Evolutionary conservation across 2,888 invertebrate genomes (phyloP), one percentile per base, ranked within the genome.

Genomic region (Caenorhabditis sinica): DNA sequence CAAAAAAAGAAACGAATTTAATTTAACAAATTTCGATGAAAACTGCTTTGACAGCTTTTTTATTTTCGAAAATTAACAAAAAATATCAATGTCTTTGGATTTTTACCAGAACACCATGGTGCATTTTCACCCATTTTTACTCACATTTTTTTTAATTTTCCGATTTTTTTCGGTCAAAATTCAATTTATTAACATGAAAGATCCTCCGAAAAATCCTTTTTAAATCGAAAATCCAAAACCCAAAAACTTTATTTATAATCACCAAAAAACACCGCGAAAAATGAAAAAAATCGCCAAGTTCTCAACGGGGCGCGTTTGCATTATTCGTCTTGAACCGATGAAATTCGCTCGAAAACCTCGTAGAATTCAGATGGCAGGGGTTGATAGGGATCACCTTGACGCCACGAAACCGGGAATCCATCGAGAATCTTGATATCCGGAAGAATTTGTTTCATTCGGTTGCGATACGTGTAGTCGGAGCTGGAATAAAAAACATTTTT

Each of bases 371-470:
- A 49, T 1, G 85, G 80, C 17, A 87, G 61, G 20, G 66, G 56
- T 60, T 87, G 87, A 43, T 72, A 87, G 0, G 87, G 83, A 60
- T 87, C 87, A 25, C 87, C 87, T 33, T 72, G 76, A 25, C 60
- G 58, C 87, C 87, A 87, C 5, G 56, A 17, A 17, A 36, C 40
- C 1, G 87, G 87, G 11, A 87, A 77, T 25, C 87, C 87, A 61
- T 87, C 87, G 28, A 87, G 76, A 23, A 77, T 61, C 56, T 72
- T 77, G 17, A 87, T 25, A 5, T 75, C n/a, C 15, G 87, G 86
- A 28, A 87, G 65, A 58, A 86, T 76, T 49, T 85, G 72, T 13
- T 15, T 51, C 56, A 87, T 77, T 53, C 86, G 69, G 30, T 85
- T 82, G 43, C 85, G 84, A 61, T 87, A 87, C 6, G 79, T 68